Percentiles rank a stretch among this genome's conserved stretches.
Conservation (phyloP, 2,113 vertebrate genomes). For the Anhinga anhinga region DNA sequence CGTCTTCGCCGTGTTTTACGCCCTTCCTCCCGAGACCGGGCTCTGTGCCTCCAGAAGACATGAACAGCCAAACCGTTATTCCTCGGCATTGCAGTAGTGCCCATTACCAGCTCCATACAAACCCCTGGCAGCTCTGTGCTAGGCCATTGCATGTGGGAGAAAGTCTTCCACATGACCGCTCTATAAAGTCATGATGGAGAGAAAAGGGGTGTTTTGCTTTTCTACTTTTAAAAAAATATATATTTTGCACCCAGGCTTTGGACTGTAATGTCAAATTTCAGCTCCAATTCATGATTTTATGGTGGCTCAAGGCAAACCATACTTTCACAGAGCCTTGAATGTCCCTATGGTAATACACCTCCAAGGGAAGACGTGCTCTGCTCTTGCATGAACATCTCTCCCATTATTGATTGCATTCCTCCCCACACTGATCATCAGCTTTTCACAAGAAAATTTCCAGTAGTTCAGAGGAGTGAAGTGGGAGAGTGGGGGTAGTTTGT, state of each 20-base stretch:
- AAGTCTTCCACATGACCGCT: not conserved
- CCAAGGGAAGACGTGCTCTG: not conserved
- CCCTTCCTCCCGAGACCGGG: constrained; percentile 75
- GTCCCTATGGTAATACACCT: not conserved
- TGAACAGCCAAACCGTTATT: not conserved
- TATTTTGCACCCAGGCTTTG: not conserved
- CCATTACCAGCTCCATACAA: not conserved
- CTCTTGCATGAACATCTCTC: not conserved
- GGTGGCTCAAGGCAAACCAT: not conserved
- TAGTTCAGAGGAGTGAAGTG: not conserved
- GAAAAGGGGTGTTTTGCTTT: not conserved
- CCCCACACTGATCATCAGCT: not conserved
- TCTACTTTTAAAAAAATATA: not conserved
- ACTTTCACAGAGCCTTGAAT: not conserved
- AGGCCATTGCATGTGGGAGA: fast-evolving
- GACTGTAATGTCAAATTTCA: not conserved
- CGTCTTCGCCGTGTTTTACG: constrained; percentile 62
- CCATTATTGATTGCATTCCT: not conserved
- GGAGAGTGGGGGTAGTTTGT: not conserved
- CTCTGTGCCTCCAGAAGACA: constrained; percentile 74
- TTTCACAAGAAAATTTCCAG: not conserved
- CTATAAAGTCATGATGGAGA: not conserved
- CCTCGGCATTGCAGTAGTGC: not conserved
- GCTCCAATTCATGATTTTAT: not conserved
- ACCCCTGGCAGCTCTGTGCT: not conserved